Base-by-base conservation (phyloP, 2,797 vertebrate species). In the Myotis daubentonii region DNA sequence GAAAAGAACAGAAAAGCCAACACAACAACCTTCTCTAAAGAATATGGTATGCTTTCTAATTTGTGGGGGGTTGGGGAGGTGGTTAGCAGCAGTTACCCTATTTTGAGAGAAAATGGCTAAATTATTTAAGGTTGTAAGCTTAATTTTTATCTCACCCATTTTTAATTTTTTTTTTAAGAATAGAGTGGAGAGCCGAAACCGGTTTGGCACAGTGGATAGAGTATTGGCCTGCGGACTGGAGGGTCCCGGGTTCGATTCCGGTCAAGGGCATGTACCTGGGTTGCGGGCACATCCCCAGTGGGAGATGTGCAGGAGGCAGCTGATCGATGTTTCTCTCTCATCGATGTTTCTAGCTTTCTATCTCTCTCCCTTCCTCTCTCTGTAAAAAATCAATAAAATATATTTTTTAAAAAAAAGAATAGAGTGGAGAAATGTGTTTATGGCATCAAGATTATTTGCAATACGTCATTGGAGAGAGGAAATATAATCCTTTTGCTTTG, bases 131-230 rank as follows among this genome's bases (percentile, higher is more conserved):
- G 94, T 88, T 95, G 22, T 96, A 74, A 93, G 89, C 55, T 95
- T 95, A 79, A 94, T 96, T 97, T 97, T 85, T 81, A 96, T 92
- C 89, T 70, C 95, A 8, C 97, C 95, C 95, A 96, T 96, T 97
- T 98, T 93, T 94, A 97, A 97, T 97, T 97, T 97, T 97, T 44
- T 95, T 94, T 91, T n/a, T n/a, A n/a, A n/a, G n/a, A n/a, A n/a
- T n/a, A n/a, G n/a, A n/a, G n/a, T n/a, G n/a, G n/a, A n/a, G n/a
- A n/a, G n/a, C n/a, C n/a, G n/a, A n/a, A n/a, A n/a, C n/a, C n/a
- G n/a, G n/a, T n/a, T n/a, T n/a, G n/a, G n/a, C n/a, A n/a, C n/a
- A n/a, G 53, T 2, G 78, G 78, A 96, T 71, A 86, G 97, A 96
- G n/a, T n/a, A n/a, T n/a, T n/a, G n/a, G n/a, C n/a, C n/a, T n/a